Percentiles rank a stretch among this genome's conserved stretches.
phyloP scores from a whole-genome alignment of 2,888 invertebrate genomes.

The Anarsia innoxiella region DNA sequence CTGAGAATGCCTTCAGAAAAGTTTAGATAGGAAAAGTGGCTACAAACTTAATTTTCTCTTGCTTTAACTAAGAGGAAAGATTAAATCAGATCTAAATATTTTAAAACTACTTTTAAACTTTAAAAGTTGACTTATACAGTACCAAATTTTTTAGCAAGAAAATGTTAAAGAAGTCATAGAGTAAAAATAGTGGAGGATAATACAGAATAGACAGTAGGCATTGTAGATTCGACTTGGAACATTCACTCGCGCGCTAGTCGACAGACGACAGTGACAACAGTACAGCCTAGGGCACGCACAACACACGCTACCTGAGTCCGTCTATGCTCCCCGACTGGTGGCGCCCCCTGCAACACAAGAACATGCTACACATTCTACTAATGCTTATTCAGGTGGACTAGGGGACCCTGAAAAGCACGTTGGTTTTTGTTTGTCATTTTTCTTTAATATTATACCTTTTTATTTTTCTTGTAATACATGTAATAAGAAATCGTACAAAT shows the following conservation, averaged over 20 bases:
- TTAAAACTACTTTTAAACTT: background rate
- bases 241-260: conserved; percentile 67
- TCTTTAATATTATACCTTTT: no score
- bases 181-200: background rate
- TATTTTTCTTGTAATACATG: no score
- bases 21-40: no score
- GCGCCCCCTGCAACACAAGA: conserved; percentile 74
- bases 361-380: conserved; percentile 70
- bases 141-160: background rate
- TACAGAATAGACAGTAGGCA: background rate
- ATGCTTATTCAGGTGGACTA: no score
- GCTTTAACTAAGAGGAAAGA: no score
- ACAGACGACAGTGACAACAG: conserved; percentile 72
- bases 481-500: no score
- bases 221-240: conserved; percentile 57
- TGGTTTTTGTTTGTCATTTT: no score
- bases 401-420: no score
- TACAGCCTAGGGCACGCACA: conserved; percentile 76
- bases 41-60: no score
- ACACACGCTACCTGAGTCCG: conserved; percentile 71
- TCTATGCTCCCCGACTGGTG: conserved; percentile 65
- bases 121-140: background rate
- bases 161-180: background rate
- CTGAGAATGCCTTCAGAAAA: conserved; percentile 30
- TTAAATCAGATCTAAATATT: background rate